Evolutionary conservation across 1,140 invertebrate species (phyloP).

Genomic region (Bathynomus jamesi): DNA sequence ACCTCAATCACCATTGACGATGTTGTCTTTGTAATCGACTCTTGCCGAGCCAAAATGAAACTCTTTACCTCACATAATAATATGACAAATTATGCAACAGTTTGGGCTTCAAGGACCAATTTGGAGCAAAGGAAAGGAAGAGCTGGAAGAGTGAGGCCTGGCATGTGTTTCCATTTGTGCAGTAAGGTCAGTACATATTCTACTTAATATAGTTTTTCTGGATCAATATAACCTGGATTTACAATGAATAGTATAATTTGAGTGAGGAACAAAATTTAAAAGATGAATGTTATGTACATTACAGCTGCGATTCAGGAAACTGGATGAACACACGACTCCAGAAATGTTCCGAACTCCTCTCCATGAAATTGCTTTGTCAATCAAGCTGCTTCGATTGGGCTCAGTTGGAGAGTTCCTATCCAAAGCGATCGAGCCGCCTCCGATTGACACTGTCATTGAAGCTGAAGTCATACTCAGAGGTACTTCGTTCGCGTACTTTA

Average conservation of each 20-base stretch:
- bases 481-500: constrained; percentile 36
- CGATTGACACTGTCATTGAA: constrained; percentile 86
- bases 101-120: constrained; percentile 88
- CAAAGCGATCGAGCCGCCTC: constrained; percentile 88
- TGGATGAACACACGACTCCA: constrained; percentile 86
- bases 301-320: constrained; percentile 55
- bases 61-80: constrained; percentile 92
- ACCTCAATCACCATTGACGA: constrained; percentile 95
- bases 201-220: too few species aligned
- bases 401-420: constrained; percentile 83
- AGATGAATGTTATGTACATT: too few species aligned
- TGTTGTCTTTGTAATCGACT: constrained; percentile 91
- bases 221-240: too few species aligned
- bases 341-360: constrained; percentile 94
- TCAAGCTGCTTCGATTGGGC: constrained; percentile 79
- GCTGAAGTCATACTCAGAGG: constrained; percentile 61
- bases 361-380: constrained; percentile 77
- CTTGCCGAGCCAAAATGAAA: constrained; percentile 91
- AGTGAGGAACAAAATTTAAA: too few species aligned
- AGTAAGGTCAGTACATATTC: constrained; percentile 46
- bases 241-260: too few species aligned
- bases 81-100: constrained; percentile 87
- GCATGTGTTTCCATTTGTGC: constrained; percentile 83
- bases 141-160: constrained; percentile 78
- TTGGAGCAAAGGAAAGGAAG: constrained; percentile 81